Evolutionary conservation across 2,797 vertebrate genomes (phyloP).

Genomic region (Adelosebastes latens): DNA sequence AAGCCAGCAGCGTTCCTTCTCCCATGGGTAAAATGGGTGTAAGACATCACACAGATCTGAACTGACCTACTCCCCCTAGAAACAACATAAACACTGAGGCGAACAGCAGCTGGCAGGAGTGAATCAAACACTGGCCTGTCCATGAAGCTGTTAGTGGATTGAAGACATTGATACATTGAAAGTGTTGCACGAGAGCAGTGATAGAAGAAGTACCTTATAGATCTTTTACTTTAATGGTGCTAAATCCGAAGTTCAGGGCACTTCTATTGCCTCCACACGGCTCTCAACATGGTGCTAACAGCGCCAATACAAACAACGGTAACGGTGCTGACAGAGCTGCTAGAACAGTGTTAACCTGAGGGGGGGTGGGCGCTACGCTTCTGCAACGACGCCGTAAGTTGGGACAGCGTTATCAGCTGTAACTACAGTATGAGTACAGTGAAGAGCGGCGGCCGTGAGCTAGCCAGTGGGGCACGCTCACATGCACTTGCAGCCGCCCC

Average conservation of each 20-base stretch:
- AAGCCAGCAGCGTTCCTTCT: neutral
- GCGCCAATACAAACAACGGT: no score
- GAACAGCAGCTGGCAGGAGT: neutral
- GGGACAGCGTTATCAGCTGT: no score
- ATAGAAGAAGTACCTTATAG: neutral
- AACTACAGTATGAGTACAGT: no score
- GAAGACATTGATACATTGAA: neutral
- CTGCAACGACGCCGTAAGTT: no score
- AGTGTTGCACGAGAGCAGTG: neutral
- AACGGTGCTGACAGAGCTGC: no score
- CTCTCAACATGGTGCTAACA: no score
- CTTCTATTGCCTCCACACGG: no score
- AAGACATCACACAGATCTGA: neutral
- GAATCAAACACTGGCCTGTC: neutral
- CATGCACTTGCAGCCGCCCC: neutral
- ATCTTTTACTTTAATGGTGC: neutral
- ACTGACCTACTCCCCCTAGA: constrained; percentile 6
- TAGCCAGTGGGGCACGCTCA: neutral
- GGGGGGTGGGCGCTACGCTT: no score
- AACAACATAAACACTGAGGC: constrained; percentile 18
- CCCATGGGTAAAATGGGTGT: neutral
- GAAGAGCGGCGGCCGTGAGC: no score
- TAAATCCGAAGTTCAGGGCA: no score
- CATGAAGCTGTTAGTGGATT: neutral
- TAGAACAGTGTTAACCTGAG: no score